Conservation (phyloP, 2,113 vertebrate genomes). For the Chascanopsetta lugubris region DNA sequence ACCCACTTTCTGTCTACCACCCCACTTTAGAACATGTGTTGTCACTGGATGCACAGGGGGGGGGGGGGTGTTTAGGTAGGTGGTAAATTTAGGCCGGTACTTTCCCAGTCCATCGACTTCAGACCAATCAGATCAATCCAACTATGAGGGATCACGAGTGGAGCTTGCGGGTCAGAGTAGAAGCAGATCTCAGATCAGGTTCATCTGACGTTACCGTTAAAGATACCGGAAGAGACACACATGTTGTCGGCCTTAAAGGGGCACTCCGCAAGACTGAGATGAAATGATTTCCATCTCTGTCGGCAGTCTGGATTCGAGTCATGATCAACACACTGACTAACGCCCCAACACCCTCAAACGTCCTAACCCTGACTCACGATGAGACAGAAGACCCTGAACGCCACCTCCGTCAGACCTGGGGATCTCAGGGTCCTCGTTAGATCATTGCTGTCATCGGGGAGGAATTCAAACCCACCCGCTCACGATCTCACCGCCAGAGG, state of each 20-base stretch:
- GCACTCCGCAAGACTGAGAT: too few relatives aligned
- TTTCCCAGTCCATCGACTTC: conserved; percentile 65
- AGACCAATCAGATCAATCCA: conserved; percentile 61
- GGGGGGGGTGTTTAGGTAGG: conserved; percentile 6
- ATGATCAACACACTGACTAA: neutral
- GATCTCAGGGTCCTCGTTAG: neutral
- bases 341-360: too few relatives aligned
- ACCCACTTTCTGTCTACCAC: conserved; percentile 46
- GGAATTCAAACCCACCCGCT: neutral
- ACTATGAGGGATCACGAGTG: conserved; percentile 38
- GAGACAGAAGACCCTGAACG: neutral
- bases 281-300: neutral
- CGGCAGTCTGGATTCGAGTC: neutral
- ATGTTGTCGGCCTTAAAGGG: too few relatives aligned
- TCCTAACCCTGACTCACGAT: neutral
- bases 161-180: neutral
- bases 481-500: neutral
- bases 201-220: neutral
- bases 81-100: conserved; percentile 75
- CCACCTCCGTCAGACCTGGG: neutral
- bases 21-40: conserved; percentile 52
- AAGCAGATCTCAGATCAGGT: neutral
- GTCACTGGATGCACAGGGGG: conserved; percentile 35
- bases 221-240: too few relatives aligned
- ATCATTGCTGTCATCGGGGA: neutral